phyloP scores from a whole-genome alignment of 2,113 vertebrate species.

The Antidorcas marsupialis region DNA sequence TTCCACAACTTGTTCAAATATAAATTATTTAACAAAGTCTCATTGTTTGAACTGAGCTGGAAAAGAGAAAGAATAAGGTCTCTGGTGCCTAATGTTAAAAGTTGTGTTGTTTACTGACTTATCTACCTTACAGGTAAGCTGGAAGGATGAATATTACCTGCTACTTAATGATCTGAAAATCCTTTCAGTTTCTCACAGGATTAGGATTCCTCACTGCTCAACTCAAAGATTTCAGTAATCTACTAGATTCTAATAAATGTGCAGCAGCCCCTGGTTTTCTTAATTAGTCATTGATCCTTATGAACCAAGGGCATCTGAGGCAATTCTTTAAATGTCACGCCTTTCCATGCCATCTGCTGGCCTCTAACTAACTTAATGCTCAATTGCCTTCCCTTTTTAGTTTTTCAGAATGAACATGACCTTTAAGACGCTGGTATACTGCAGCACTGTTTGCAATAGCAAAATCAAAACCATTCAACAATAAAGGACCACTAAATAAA shows the following conservation, averaged over 20 bases:
- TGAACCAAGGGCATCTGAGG: constrained; percentile 13
- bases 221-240: not conserved
- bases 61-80: not conserved
- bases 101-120: not conserved
- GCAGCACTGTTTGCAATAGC: not conserved
- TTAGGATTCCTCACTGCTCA: not conserved
- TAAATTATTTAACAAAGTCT: constrained; percentile 3
- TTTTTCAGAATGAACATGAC: constrained; percentile 18
- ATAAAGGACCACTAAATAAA: not conserved
- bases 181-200: not conserved
- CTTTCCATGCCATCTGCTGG: not conserved
- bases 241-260: not conserved
- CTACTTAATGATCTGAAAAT: not conserved
- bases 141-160: not conserved
- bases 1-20: not conserved
- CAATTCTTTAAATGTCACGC: constrained; percentile 3
- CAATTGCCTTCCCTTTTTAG: constrained; percentile 11
- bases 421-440: not conserved
- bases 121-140: not conserved
- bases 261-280: not conserved
- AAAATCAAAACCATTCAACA: constrained; percentile 19
- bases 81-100: not conserved
- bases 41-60: not conserved
- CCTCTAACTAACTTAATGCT: constrained; percentile 25
- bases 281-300: constrained; percentile 29